Evolutionary conservation across 1,140 invertebrate species (phyloP), one percentile per base, ranked within the genome.

Genomic region (Formica exsecta): DNA sequence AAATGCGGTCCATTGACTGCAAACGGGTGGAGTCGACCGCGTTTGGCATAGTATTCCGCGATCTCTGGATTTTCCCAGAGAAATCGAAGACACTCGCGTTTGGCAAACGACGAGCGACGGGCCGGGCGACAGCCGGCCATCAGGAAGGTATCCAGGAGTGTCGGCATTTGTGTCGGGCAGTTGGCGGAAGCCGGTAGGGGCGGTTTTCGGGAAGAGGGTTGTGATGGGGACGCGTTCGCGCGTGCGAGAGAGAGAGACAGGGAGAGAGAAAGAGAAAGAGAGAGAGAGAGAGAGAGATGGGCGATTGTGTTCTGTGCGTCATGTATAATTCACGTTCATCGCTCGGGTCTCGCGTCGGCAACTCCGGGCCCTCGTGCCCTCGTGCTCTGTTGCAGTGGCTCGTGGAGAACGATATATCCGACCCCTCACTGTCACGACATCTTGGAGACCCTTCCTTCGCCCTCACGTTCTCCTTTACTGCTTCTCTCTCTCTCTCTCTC

Each of bases 271-370:
- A 57, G 54, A 59, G 22, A 61, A 7, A 61, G 22, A 61, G 9
- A 59, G n/a, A 25, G 9, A 61, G 22, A 25, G 22, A 13, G 11
- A 25, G 59, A 61, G 85, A 88, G 88, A 64, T 75, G 93, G 93
- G 92, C 92, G 92, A 94, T 94, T 94, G 94, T 94, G 93, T 94
- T 94, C 91, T 91, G 48, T 51, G 90, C 92, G 93, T 93, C 90
- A 93, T 95, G 89, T 92, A 94, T 94, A 93, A 95, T 95, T 95
- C 93, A 95, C 77, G 59, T 41, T 76, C 91, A 92, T 93, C 93
- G 92, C 92, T 93, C 90, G 91, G 88, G 91, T 92, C 91, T 91
- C 89, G 89, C 92, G 90, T 89, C 90, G 90, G 91, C 92, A 91
- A 91, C 93, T 93, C 89, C 85, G 86, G 89, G 54, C 74, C 57